Base-by-base conservation (phyloP, 2,797 vertebrate species). In the Lutjanus campechanus region DNA sequence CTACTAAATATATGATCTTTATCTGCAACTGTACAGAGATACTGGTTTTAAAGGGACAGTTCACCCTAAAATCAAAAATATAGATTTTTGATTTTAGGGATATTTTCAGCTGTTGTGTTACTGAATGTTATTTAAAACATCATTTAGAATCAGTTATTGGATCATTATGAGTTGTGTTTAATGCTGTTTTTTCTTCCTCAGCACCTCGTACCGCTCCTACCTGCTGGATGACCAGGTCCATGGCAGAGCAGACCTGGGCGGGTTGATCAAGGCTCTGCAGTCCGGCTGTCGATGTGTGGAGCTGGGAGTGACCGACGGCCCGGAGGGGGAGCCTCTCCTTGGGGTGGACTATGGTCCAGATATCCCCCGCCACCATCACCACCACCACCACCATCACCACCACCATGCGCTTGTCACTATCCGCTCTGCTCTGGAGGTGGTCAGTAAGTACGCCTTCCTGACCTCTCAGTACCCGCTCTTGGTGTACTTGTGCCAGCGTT, bases 131-230 rank as follows among this genome's bases (percentile, higher is more conserved):
- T 58, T 16, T 29, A 58, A 4, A 22, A 7, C 11, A 40, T 41
- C 0, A n/a, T 46, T 2, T 13, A 54, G 20, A 29, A 40, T 40
- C 22, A 25, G 17, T 22, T 7, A 47, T 64, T 46, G 20, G 8
- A 29, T 29, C 16, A 22, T 1, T 70, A 9, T 41, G 10, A 59
- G 5, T 36, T 1, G 20, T 43, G 16, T 19, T 59, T 10, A 15
- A 8, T 55, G 9, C 17, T 63, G 20, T 40, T 43, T 17, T 8
- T 22, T 12, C 17, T 22, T 60, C 67, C 54, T 12, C 89, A 99
- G 97, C 75, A 95, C 98, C 53, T 99, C 98, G 25, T 98, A 99
- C 91, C 97, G 98, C 56, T 99, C 98, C 5, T 99, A 99, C 87
- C 93, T 99, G 75, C 95, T 97, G 88, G 98, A 99, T 63, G 98